A percentile compares a stretch with the other conserved stretches of the same genome.
phyloP scores from a whole-genome alignment of 2,888 invertebrate genomes.

The Baronia brevicornis region DNA sequence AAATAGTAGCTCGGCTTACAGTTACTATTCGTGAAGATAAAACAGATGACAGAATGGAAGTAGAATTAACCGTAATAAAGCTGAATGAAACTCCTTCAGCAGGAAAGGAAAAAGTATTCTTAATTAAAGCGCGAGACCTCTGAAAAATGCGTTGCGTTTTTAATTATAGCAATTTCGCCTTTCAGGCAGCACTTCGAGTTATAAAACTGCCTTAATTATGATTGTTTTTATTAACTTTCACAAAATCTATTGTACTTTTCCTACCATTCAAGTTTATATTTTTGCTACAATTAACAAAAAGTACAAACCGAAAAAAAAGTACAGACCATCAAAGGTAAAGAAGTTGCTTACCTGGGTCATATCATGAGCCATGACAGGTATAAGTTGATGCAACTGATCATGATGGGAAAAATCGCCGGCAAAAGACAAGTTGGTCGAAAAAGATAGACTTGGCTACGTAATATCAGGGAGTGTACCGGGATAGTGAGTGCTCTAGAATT shows the following conservation, averaged over 20 bases:
- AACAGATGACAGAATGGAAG: constrained; percentile 42
- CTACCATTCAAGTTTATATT: neutral
- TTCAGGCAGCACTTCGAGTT: constrained; percentile 25
- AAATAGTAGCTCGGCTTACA: no score
- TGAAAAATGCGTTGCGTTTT: constrained; percentile 52
- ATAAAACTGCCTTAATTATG: constrained; percentile 26
- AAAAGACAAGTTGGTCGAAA: no score
- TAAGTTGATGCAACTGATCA: no score
- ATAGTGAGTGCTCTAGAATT: no score
- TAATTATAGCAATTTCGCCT: constrained; percentile 45
- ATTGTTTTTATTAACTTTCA: constrained; percentile 21
- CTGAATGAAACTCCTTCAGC: constrained; percentile 47
- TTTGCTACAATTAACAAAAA: no score
- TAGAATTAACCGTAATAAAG: constrained; percentile 56
- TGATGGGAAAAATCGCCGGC: no score
- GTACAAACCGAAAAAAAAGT: no score
- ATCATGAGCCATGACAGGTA: no score
- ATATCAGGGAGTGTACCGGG: no score
- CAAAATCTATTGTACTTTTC: neutral
- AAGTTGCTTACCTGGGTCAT: no score
- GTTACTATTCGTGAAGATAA: neutral
- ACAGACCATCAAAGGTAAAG: no score
- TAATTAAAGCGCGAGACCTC: constrained; percentile 52
- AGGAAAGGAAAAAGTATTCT: constrained; percentile 48
- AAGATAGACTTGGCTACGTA: no score